Conservation (phyloP, 2,888 invertebrate genomes). For the Napeogenes sylphis region DNA sequence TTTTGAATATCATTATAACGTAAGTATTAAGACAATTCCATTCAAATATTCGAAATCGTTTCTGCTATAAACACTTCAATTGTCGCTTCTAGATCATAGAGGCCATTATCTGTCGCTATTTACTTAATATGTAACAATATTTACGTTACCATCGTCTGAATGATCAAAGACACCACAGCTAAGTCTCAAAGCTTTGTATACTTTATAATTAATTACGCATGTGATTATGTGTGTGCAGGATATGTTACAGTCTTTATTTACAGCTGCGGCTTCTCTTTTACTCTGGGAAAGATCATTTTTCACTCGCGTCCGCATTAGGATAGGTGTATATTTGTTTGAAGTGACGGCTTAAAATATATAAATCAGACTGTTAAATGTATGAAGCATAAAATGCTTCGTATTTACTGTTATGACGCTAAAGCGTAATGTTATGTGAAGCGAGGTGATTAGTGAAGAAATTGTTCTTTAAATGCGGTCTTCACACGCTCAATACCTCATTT, state of each 20-base stretch:
- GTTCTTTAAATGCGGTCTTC: constrained; percentile 17
- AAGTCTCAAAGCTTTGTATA: constrained; percentile 11
- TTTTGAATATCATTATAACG: constrained; percentile 16
- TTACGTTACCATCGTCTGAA: constrained; percentile 8
- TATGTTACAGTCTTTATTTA: constrained; percentile 27
- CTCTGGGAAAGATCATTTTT: constrained; percentile 47
- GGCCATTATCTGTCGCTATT: constrained; percentile 2
- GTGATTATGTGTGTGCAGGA: constrained; percentile 23
- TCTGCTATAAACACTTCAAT: not conserved
- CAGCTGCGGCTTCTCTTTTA: constrained; percentile 28
- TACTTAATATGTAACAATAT: not conserved
- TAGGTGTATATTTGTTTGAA: constrained; percentile 50
- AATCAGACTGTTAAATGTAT: constrained; percentile 39
- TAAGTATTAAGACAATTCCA: constrained; percentile 14
- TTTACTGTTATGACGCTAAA: constrained; percentile 10
- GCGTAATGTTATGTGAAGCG: constrained; percentile 11
- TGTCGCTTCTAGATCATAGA: not conserved
- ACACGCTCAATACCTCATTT: constrained; percentile 17
- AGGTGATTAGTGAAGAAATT: constrained; percentile 17
- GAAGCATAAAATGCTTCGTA: constrained; percentile 7
- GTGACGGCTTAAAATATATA: constrained; percentile 52
- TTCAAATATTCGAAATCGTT: constrained; percentile 13
- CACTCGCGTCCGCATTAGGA: constrained; percentile 37
- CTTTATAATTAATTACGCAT: constrained; percentile 26
- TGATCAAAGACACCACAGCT: constrained; percentile 16